Conservation (phyloP, 2,888 invertebrate genomes). For the Auanema freiburgensis region DNA sequence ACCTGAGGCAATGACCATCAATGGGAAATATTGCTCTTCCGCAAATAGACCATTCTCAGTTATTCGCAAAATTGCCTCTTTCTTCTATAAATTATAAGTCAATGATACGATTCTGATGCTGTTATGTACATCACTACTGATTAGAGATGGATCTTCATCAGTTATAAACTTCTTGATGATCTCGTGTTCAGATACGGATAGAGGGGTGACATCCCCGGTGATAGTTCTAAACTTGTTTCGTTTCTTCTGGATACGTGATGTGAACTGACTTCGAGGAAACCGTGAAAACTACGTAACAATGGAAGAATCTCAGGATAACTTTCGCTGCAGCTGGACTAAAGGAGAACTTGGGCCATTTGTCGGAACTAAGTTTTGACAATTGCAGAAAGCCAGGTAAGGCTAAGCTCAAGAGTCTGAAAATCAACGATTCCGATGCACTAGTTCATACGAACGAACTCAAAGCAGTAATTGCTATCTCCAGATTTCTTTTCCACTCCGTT, state of each 20-base stretch:
- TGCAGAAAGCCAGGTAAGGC: conserved; percentile 28
- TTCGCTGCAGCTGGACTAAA: not conserved
- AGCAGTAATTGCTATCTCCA: conserved; percentile 17
- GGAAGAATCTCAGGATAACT: not conserved
- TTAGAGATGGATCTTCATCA: not conserved
- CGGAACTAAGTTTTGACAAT: conserved; percentile 26
- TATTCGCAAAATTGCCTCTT: conserved; percentile 27
- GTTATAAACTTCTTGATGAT: not conserved
- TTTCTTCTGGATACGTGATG: not conserved
- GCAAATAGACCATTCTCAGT: conserved; percentile 28
- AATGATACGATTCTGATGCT: not conserved
- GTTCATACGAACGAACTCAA: conserved; percentile 23
- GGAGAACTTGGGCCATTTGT: conserved; percentile 26
- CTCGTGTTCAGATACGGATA: too few species aligned
- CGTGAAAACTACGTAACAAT: conserved; percentile 1
- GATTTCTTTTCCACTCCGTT: conserved; percentile 22
- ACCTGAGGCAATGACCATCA: conserved; percentile 28
- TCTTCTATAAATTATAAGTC: conserved; percentile 16
- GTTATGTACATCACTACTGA: not conserved
- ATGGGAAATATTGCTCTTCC: conserved; percentile 28
- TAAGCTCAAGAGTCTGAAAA: conserved; percentile 30
- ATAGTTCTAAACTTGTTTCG: not conserved
- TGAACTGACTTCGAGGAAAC: not conserved
- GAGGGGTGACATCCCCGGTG: too few species aligned
- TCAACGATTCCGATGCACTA: not conserved